Percentiles rank a stretch among this genome's conserved stretches.
Evolutionary conservation across 2,113 vertebrate genomes (phyloP).

Genomic region (Trogon surrucura): DNA sequence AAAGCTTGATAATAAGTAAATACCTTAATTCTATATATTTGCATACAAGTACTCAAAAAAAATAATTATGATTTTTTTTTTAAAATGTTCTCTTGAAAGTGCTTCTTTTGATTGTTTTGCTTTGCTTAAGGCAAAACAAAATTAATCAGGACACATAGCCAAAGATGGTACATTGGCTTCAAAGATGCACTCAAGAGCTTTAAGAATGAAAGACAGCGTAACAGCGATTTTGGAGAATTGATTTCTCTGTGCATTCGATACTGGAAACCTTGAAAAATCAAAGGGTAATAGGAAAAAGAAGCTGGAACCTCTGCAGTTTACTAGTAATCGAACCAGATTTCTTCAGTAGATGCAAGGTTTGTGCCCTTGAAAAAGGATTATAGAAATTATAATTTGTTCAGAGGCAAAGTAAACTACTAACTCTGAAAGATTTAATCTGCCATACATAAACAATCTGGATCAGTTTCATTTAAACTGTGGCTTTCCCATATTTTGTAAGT

Average conservation of each 20-base stretch:
- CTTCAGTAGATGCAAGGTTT: not conserved
- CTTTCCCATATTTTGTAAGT: not conserved
- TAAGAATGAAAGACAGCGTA: not conserved
- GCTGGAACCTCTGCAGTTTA: slow-evolving; percentile 11
- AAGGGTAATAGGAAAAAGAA: slow-evolving; percentile 13
- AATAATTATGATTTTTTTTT: not conserved
- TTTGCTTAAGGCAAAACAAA: not conserved
- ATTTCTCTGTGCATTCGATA: slow-evolving; percentile 15
- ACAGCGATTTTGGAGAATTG: slow-evolving; percentile 43
- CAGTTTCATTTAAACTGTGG: not conserved
- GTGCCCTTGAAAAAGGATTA: not conserved
- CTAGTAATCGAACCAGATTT: not conserved
- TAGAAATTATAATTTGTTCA: slow-evolving; percentile 15
- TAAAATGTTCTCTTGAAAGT: not conserved
- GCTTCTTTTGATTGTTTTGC: not conserved
- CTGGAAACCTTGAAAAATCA: slow-evolving; percentile 56
- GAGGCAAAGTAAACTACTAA: not conserved
- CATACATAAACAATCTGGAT: not conserved
- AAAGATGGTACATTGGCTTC: not conserved
- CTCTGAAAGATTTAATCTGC: not conserved
- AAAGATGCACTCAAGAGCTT: not conserved
- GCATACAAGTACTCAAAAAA: not conserved
- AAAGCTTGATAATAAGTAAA: not conserved
- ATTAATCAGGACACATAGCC: not conserved
- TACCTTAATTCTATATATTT: not conserved